Conservation (phyloP, 2,113 vertebrate species). For the Stegostoma tigrinum region DNA sequence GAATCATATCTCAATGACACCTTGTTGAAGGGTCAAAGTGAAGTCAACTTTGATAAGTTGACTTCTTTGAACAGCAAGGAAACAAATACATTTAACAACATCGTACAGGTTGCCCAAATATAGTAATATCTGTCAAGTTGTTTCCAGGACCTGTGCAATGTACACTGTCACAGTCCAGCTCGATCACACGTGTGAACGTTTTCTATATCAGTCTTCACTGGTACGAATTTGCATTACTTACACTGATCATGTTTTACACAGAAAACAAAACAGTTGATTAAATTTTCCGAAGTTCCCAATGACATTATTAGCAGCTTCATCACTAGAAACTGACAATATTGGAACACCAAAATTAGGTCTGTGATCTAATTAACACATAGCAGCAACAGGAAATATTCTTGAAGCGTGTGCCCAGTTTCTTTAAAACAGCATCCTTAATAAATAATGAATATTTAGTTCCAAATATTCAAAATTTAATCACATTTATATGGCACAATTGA, state of each 20-base stretch:
- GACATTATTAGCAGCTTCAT: background rate
- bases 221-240: background rate
- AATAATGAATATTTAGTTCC: background rate
- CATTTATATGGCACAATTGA: background rate
- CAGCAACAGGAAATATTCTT: background rate
- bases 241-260: background rate
- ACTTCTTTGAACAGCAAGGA: background rate
- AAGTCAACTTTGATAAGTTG: background rate
- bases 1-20: background rate
- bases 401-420: background rate
- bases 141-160: constrained; percentile 38
- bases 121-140: constrained; percentile 32
- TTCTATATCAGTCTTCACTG: background rate
- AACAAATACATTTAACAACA: constrained; percentile 33
- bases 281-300: background rate
- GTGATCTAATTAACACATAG: background rate
- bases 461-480: background rate
- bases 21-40: background rate
- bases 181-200: background rate
- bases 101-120: constrained; percentile 26
- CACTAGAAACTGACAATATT: background rate
- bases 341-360: background rate
- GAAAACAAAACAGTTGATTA: background rate
- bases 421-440: background rate
- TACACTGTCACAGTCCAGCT: constrained; percentile 38